These are phyloP conservation scores for Andricus grossulariae DNA, from an alignment of 1,140 invertebrate genomes.

Conservation along the genomic window DNA sequence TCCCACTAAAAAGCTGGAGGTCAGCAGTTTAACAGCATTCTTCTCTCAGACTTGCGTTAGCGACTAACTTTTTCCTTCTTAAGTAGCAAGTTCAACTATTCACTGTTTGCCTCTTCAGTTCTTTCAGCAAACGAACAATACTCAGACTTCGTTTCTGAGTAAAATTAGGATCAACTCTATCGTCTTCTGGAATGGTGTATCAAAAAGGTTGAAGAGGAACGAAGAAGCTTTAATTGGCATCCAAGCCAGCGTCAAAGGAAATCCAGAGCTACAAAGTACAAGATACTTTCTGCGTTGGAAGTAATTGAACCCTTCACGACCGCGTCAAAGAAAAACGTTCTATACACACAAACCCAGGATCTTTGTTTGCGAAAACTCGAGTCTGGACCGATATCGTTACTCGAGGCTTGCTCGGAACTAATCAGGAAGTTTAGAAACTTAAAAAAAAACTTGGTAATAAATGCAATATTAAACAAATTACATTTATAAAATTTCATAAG, in stretches of 20 bases:
- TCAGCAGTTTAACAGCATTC: neutral
- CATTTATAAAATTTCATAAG: no score
- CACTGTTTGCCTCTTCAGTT: conserved; percentile 1
- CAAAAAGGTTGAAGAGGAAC: neutral
- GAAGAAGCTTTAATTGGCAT: conserved; percentile 27
- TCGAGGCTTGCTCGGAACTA: no score
- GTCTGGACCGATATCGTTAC: no score
- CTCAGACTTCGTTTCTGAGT: neutral
- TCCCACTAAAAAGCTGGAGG: neutral
- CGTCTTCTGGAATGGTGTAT: neutral
- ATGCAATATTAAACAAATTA: no score
- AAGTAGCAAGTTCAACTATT: neutral
- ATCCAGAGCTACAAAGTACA: neutral
- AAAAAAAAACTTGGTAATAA: no score
- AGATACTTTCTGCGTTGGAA: conserved; percentile 13
- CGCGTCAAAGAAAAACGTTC: neutral
- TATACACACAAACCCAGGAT: neutral
- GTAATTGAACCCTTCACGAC: neutral
- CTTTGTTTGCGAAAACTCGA: no score
- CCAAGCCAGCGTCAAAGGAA: neutral
- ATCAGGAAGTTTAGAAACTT: no score
- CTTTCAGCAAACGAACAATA: neutral
- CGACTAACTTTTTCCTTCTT: conserved; percentile 4
- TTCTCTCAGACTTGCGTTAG: neutral
- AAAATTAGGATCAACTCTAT: conserved; percentile 14